Evolutionary conservation across 2,888 invertebrate species (phyloP).

Genomic region (Drosophila affinis): DNA sequence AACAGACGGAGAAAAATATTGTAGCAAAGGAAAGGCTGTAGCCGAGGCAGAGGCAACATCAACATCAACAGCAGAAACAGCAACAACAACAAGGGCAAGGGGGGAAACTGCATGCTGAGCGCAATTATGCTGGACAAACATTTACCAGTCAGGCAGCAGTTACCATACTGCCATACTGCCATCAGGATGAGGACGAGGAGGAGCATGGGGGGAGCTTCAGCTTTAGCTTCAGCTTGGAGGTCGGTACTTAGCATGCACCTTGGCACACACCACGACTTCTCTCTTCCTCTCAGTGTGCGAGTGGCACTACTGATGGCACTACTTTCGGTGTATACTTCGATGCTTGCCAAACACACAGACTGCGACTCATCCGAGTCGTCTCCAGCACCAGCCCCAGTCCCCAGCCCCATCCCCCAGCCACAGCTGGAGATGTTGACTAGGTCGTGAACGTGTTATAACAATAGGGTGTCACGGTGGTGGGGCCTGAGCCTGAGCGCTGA

Average conservation of each 20-base stretch:
- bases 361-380: slow-evolving; percentile 4
- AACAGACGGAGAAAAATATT: slow-evolving; percentile 22
- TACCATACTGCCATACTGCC: slow-evolving; percentile 19
- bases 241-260: slow-evolving; percentile 77
- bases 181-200: not conserved
- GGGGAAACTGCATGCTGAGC: slow-evolving; percentile 74
- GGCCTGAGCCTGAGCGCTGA: not conserved
- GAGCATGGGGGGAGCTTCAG: not conserved
- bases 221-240: slow-evolving; percentile 9
- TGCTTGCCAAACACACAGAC: slow-evolving; percentile 71
- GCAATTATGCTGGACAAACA: slow-evolving; percentile 80
- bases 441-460: slow-evolving; percentile 72
- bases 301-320: slow-evolving; percentile 33
- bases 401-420: slow-evolving; percentile 27
- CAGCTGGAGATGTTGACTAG: slow-evolving; percentile 51
- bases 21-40: slow-evolving; percentile 7
- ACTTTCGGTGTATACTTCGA: slow-evolving; percentile 57
- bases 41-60: not conserved
- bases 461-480: slow-evolving; percentile 67
- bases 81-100: not conserved
- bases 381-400: not conserved
- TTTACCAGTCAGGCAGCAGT: slow-evolving; percentile 57
- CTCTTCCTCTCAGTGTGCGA: not conserved
- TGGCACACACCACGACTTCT: slow-evolving; percentile 44
- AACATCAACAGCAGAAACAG: too few species aligned